Evolutionary conservation across 1,140 invertebrate genomes (phyloP).

Genomic region (Hypsibius dujardini): DNA sequence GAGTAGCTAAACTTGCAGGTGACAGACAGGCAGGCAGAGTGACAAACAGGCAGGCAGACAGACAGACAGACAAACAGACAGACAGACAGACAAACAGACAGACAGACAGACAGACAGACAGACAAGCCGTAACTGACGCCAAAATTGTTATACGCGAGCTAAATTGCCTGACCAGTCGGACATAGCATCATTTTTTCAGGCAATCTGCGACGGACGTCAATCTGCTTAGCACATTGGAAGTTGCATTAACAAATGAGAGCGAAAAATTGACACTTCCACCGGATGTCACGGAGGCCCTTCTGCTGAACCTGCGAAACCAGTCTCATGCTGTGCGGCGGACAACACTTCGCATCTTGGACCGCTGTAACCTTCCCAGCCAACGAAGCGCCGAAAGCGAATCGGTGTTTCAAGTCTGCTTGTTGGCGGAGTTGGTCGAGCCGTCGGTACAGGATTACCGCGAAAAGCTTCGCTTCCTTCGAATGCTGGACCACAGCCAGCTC

Average conservation of each 20-base stretch:
- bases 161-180: no score
- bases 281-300: no score
- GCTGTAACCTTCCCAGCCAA: background rate
- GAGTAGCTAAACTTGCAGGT: no score
- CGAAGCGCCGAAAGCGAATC: slow-evolving; percentile 13
- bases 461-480: slow-evolving; percentile 51
- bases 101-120: no score
- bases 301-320: background rate
- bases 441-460: slow-evolving; percentile 57
- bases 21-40: no score
- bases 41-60: no score
- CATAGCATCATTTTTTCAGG: slow-evolving; percentile 41
- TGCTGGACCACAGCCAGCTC: slow-evolving; percentile 40
- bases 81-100: no score
- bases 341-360: background rate
- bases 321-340: background rate
- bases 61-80: no score
- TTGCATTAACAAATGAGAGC: no score
- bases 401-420: slow-evolving; percentile 47
- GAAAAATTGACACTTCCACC: no score
- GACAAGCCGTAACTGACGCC: no score
- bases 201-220: slow-evolving; percentile 44
- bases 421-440: slow-evolving; percentile 46
- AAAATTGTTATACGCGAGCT: no score
- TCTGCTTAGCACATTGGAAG: slow-evolving; percentile 34